A percentile compares a stretch with the other conserved stretches of the same genome.
Conservation (phyloP, 2,797 vertebrate genomes). For the Melanotaenia maccullochi region DNA sequence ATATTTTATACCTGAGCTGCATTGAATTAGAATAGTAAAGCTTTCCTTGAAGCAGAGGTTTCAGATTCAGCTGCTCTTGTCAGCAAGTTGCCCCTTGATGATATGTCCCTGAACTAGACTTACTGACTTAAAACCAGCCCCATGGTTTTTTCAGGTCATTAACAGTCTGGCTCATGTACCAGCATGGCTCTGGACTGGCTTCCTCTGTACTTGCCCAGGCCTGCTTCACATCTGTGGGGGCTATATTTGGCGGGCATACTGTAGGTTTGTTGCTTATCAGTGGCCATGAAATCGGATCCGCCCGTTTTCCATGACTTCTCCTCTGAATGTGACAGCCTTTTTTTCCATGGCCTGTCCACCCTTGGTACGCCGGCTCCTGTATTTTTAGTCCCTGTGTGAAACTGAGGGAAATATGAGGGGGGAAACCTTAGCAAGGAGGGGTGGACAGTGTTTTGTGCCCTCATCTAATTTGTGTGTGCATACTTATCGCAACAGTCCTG, state of each 20-base stretch:
- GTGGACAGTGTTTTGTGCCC: conserved; percentile 20
- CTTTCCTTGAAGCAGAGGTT: conserved; percentile 16
- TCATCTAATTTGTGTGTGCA: conserved; percentile 10
- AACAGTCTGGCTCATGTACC: conserved; percentile 10
- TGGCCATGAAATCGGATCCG: conserved; percentile 79
- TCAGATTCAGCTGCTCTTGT: conserved; percentile 18
- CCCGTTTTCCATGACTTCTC: conserved; percentile 81
- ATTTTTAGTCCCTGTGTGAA: conserved; percentile 82
- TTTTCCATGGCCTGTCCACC: conserved; percentile 72
- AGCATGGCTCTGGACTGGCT: conserved; percentile 25
- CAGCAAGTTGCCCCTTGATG: neutral
- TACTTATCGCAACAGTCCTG: conserved; percentile 5
- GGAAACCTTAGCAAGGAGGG: conserved; percentile 25
- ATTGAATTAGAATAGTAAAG: neutral
- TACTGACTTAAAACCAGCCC: conserved; percentile 7
- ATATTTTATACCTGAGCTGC: neutral
- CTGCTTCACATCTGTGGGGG: conserved; percentile 57
- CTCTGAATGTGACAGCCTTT: conserved; percentile 77
- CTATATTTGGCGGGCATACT: conserved; percentile 78
- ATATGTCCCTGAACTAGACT: conserved; percentile 24
- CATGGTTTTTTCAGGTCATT: conserved; percentile 4
- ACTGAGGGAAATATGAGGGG: conserved; percentile 71
- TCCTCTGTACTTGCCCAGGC: conserved; percentile 22
- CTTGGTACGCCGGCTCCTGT: conserved; percentile 72
- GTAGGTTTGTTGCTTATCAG: conserved; percentile 82